Conservation (phyloP, 2,888 invertebrate species). For the Agrochola circellaris region DNA sequence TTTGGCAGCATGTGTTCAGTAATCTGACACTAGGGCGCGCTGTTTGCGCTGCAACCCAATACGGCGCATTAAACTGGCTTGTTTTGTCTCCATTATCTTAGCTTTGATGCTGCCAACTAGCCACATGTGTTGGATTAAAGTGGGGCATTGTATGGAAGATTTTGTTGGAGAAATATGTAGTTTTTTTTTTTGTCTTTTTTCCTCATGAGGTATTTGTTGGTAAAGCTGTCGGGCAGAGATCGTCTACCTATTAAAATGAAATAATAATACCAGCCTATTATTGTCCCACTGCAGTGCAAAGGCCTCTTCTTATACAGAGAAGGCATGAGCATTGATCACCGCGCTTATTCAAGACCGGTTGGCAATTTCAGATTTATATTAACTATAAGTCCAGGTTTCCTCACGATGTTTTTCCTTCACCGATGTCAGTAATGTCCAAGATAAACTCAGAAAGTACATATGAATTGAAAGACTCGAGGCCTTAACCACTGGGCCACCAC, state of each 20-base stretch:
- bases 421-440: no score
- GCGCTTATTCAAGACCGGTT: no score
- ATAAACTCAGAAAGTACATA: no score
- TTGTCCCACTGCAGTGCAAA: no score
- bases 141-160: slow-evolving; percentile 50
- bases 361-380: no score
- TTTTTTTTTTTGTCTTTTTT: neutral
- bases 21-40: slow-evolving; percentile 83
- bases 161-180: slow-evolving; percentile 13
- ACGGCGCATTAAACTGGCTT: slow-evolving; percentile 87
- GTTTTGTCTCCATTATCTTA: slow-evolving; percentile 89
- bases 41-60: slow-evolving; percentile 88
- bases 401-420: no score
- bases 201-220: neutral
- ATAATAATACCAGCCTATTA: no score
- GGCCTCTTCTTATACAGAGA: no score
- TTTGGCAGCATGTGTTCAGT: slow-evolving; percentile 83
- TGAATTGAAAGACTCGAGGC: no score
- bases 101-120: slow-evolving; percentile 88
- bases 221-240: neutral
- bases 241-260: neutral
- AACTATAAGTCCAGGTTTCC: no score
- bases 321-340: no score
- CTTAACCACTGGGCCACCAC: no score
- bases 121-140: slow-evolving; percentile 75